Conservation (phyloP, 2,113 vertebrate genomes). For the Aegotheles bennettii region DNA sequence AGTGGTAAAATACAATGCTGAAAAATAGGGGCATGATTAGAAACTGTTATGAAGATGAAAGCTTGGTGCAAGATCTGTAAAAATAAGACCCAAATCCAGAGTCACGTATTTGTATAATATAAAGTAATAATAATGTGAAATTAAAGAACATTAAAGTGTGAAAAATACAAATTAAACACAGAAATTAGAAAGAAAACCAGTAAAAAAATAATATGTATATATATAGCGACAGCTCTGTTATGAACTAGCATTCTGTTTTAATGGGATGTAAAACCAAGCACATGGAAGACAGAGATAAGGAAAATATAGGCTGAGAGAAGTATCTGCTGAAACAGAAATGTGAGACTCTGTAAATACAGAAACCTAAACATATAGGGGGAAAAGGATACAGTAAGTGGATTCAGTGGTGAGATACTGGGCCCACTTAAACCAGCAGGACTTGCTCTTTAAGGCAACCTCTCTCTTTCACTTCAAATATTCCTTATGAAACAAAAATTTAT, state of each 20-base stretch:
- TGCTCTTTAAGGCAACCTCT: not conserved
- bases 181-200: not conserved
- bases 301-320: not conserved
- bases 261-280: conserved; percentile 19
- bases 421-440: not conserved
- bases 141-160: not conserved
- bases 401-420: not conserved
- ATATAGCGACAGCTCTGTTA: not conserved
- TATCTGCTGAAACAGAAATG: not conserved
- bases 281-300: conserved; percentile 33
- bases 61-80: not conserved
- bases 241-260: not conserved
- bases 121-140: not conserved
- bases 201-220: not conserved
- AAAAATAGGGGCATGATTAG: not conserved
- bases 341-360: not conserved
- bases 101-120: not conserved
- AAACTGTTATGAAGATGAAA: not conserved
- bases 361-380: not conserved
- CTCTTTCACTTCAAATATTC: not conserved
- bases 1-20: not conserved
- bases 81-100: not conserved
- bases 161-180: not conserved
- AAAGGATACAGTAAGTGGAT: not conserved
- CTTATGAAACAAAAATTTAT: not conserved